Percentiles rank a stretch among this genome's conserved stretches.
phyloP scores from a whole-genome alignment of 1,140 invertebrate species.

The Trachymyrmex cornetzi region DNA sequence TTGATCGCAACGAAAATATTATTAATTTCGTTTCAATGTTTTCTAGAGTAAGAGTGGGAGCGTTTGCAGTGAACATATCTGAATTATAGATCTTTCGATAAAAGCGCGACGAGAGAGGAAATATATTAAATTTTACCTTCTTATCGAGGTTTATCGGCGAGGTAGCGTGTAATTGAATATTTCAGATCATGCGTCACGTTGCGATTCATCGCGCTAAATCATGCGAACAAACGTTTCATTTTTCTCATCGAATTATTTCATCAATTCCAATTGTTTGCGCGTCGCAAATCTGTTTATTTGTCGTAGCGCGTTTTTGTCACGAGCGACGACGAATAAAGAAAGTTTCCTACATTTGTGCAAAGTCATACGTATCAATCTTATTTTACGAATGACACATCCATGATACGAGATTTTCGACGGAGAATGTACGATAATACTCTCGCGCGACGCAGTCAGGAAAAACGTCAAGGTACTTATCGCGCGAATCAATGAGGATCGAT shows the following conservation, averaged over 20 bases:
- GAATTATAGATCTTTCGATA: conserved; percentile 42
- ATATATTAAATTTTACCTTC: conserved; percentile 57
- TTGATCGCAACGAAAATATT: conserved; percentile 31
- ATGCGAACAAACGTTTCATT: neutral
- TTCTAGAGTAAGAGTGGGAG: neutral
- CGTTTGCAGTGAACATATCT: conserved; percentile 28
- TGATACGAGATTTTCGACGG: conserved; percentile 67
- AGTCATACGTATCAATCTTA: conserved; percentile 58
- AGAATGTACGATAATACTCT: conserved; percentile 53
- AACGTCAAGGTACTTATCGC: conserved; percentile 59
- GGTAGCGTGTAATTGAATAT: conserved; percentile 47
- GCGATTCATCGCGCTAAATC: conserved; percentile 30
- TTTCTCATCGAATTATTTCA: conserved; percentile 35
- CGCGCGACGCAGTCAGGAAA: conserved; percentile 15
- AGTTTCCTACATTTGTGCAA: conserved; percentile 22
- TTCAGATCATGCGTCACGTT: conserved; percentile 38
- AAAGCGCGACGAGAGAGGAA: conserved; percentile 35
- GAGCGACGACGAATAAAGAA: conserved; percentile 14
- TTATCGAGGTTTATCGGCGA: conserved; percentile 54
- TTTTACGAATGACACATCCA: conserved; percentile 7
- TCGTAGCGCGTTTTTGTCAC: neutral
- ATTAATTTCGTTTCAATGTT: conserved; percentile 21
- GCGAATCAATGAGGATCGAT: conserved; percentile 60
- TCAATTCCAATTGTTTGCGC: conserved; percentile 8
- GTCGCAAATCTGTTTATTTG: conserved; percentile 10